Conservation (phyloP, 2,797 vertebrate genomes). For the Sarcophilus harrisii region DNA sequence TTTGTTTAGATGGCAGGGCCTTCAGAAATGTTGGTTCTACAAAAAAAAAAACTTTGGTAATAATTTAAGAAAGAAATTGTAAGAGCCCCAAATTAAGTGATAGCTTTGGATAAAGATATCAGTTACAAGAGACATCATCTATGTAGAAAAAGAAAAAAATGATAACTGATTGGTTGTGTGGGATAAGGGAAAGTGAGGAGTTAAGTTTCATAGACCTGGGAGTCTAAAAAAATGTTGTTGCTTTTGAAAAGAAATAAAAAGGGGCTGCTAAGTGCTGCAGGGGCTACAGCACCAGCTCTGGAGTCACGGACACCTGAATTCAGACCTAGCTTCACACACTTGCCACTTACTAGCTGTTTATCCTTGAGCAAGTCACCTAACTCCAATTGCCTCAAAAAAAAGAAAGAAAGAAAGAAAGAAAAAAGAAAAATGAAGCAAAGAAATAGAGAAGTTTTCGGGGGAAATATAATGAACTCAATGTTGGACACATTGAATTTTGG, state of each 20-base stretch:
- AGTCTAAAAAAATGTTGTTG: not conserved
- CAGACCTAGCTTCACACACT: too few species aligned
- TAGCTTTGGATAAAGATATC: not conserved
- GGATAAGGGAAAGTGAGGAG: not conserved
- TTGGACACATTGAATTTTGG: not conserved
- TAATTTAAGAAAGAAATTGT: not conserved
- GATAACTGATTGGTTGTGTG: not conserved
- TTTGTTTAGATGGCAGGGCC: not conserved
- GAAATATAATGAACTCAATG: not conserved
- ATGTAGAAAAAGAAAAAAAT: not conserved
- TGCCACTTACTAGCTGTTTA: too few species aligned
- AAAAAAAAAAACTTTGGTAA: not conserved
- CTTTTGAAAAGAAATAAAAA: not conserved
- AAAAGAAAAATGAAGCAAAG: too few species aligned
- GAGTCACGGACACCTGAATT: too few species aligned
- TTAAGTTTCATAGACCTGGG: not conserved
- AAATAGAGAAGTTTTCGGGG: not conserved
- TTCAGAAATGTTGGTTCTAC: not conserved
- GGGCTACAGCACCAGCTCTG: too few species aligned
- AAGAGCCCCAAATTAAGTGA: not conserved
- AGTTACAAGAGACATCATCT: not conserved
- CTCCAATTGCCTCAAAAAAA: too few species aligned
- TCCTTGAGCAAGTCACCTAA: too few species aligned
- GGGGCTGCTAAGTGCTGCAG: too few species aligned
- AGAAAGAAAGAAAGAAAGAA: too few species aligned